Evolutionary conservation across 2,888 invertebrate species (phyloP).

Genomic region (Idaea straminata): DNA sequence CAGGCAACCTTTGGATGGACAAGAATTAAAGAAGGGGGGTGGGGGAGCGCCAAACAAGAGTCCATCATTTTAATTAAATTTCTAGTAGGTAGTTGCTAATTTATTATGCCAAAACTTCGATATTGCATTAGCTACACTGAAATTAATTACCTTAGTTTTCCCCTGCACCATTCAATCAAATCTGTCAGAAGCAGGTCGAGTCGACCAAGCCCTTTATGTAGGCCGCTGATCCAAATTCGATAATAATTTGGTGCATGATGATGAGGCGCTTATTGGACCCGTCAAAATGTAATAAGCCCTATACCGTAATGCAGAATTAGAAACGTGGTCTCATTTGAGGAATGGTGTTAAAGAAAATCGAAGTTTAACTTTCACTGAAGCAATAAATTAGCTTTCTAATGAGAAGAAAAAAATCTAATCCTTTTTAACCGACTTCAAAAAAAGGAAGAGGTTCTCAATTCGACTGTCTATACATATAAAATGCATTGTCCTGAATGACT

Average conservation of each 20-base stretch:
- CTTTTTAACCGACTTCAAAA: not conserved
- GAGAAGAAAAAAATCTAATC: not conserved
- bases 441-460: too few species aligned
- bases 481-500: too few species aligned
- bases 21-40: too few species aligned
- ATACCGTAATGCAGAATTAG: constrained; percentile 3
- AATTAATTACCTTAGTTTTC: not conserved
- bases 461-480: too few species aligned
- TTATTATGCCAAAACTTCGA: not conserved
- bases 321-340: constrained; percentile 3
- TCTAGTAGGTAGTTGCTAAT: not conserved
- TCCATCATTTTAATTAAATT: not conserved
- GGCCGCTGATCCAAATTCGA: constrained; percentile 15
- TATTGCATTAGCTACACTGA: not conserved
- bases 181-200: constrained; percentile 11
- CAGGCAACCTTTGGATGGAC: too few species aligned
- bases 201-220: constrained; percentile 9
- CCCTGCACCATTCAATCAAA: constrained; percentile 17
- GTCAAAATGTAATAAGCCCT: constrained; percentile 8
- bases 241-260: constrained; percentile 25
- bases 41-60: too few species aligned
- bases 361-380: constrained; percentile 2
- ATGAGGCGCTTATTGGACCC: constrained; percentile 20
- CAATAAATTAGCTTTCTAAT: not conserved
- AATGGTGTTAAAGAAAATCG: constrained; percentile 14